Conservation (phyloP, 2,888 invertebrate genomes). For the Dendrolimus pini region DNA sequence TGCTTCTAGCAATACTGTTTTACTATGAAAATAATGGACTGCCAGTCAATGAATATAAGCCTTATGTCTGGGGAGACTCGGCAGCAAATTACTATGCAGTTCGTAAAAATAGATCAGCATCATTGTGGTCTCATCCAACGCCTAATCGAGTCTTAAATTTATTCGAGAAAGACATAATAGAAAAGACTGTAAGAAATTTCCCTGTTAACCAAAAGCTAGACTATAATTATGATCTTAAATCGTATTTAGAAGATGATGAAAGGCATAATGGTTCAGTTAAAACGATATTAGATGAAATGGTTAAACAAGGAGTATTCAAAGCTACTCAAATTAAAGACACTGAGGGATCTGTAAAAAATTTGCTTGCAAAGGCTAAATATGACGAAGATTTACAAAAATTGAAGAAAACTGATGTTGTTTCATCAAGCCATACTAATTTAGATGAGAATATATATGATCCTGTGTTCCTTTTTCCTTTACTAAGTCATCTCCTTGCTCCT, state of each 20-base stretch:
- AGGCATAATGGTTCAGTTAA: slow-evolving; percentile 19
- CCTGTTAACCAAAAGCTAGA: slow-evolving; percentile 79
- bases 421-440: slow-evolving; percentile 31
- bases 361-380: slow-evolving; percentile 33
- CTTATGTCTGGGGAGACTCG: slow-evolving; percentile 89
- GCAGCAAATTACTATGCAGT: slow-evolving; percentile 88
- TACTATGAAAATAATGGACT: slow-evolving; percentile 82
- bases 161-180: slow-evolving; percentile 79
- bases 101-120: slow-evolving; percentile 66
- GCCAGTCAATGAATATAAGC: slow-evolving; percentile 81
- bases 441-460: slow-evolving; percentile 84
- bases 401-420: slow-evolving; percentile 29
- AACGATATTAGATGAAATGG: slow-evolving; percentile 28
- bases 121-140: slow-evolving; percentile 83
- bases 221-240: slow-evolving; percentile 51
- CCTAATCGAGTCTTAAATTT: slow-evolving; percentile 84
- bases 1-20: slow-evolving; percentile 80
- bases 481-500: slow-evolving; percentile 84
- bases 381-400: slow-evolving; percentile 22
- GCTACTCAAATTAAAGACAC: slow-evolving; percentile 27
- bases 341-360: slow-evolving; percentile 29
- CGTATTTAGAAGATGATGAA: slow-evolving; percentile 21
- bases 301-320: slow-evolving; percentile 31
- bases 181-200: slow-evolving; percentile 82
- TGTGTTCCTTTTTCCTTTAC: slow-evolving; percentile 85